phyloP scores from a whole-genome alignment of 2,888 invertebrate species.

The Sicus ferrugineus region DNA sequence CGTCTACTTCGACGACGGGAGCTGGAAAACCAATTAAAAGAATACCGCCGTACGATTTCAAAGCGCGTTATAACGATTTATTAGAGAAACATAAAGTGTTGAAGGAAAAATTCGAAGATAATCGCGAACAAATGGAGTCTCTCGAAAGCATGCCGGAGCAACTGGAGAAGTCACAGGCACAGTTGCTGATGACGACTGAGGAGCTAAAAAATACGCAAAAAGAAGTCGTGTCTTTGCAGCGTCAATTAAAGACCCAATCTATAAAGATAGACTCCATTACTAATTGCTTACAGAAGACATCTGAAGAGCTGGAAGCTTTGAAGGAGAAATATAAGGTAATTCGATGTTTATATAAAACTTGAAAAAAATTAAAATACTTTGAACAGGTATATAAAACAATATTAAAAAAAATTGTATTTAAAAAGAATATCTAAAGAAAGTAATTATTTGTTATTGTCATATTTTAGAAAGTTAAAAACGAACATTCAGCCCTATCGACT shows the following conservation, averaged over 20 bases:
- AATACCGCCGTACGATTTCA: constrained; percentile 72
- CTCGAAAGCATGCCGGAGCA: constrained; percentile 67
- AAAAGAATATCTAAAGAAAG: not conserved
- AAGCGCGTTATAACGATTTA: constrained; percentile 71
- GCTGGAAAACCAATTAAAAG: constrained; percentile 64
- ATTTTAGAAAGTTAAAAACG: constrained; percentile 50
- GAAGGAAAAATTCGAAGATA: constrained; percentile 67
- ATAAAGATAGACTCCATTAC: constrained; percentile 55
- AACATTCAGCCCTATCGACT: constrained; percentile 47
- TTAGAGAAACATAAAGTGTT: constrained; percentile 69
- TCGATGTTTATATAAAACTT: not conserved
- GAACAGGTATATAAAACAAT: no score
- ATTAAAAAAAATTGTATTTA: not conserved
- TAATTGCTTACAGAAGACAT: constrained; percentile 51
- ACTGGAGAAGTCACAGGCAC: constrained; percentile 65
- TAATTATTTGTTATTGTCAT: constrained; percentile 16
- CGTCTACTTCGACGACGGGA: constrained; percentile 43
- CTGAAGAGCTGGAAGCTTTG: constrained; percentile 53
- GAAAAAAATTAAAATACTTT: not conserved
- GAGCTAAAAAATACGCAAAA: constrained; percentile 50
- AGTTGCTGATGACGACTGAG: constrained; percentile 54
- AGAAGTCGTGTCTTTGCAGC: constrained; percentile 54
- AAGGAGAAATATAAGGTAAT: constrained; percentile 52
- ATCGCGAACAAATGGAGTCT: constrained; percentile 66
- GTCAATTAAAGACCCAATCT: constrained; percentile 52